A percentile compares a stretch with the other conserved stretches of the same genome.
phyloP scores from a whole-genome alignment of 2,113 vertebrate species.

The Plecotus auritus region DNA sequence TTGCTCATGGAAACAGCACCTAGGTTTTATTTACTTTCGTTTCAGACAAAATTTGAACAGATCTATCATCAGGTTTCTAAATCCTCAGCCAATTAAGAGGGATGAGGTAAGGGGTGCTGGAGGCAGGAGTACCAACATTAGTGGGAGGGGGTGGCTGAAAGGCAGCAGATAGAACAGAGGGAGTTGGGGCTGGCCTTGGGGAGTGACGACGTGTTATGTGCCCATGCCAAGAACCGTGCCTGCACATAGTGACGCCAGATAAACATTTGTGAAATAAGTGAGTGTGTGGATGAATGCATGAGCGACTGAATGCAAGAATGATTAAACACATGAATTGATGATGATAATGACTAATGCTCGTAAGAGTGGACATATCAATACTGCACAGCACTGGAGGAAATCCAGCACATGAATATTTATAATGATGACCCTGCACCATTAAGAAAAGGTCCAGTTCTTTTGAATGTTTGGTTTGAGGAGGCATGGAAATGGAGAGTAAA shows the following conservation, averaged over 20 bases:
- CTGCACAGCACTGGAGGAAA: neutral
- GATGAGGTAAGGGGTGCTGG: neutral
- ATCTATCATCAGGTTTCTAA: constrained; percentile 40
- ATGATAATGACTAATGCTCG: neutral
- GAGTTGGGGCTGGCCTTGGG: neutral
- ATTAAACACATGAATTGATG: neutral
- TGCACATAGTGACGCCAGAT: neutral
- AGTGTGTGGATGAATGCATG: neutral
- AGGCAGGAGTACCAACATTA: neutral
- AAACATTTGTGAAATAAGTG: neutral
- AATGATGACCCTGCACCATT: neutral
- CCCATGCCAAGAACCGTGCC: neutral
- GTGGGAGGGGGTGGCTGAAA: neutral
- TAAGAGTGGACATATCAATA: neutral
- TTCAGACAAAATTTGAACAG: constrained; percentile 41
- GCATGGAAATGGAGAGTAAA: neutral
- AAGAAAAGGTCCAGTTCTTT: neutral
- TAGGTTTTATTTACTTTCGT: constrained; percentile 42
- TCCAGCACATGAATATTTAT: neutral
- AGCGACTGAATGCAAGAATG: neutral
- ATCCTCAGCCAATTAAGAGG: constrained; percentile 1
- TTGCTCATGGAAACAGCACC: neutral
- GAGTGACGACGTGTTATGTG: fast-evolving
- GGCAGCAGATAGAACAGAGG: neutral
- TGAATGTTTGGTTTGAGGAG: neutral